A percentile compares a stretch with the other conserved stretches of the same genome.
These are phyloP conservation scores for Gisinianus flammeolus DNA, from an alignment of 2,888 invertebrate genomes.

Conservation along the genomic window DNA sequence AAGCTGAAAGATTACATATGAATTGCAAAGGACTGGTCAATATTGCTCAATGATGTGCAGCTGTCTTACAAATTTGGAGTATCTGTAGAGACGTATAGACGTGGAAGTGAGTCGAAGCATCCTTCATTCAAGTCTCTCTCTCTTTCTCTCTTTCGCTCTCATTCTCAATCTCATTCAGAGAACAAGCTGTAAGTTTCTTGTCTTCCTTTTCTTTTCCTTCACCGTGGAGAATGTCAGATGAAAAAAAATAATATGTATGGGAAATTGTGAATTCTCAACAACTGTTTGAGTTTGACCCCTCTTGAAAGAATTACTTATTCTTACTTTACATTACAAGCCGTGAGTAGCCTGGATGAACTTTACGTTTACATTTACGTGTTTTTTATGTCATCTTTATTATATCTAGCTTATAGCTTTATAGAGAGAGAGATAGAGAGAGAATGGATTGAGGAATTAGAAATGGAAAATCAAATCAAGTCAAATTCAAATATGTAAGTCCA, in stretches of 20 bases:
- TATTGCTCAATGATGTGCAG: conserved; percentile 35
- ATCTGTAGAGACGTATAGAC: background rate
- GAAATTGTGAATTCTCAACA: too few species aligned
- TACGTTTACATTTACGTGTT: background rate
- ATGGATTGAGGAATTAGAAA: conserved; percentile 18
- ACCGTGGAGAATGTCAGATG: background rate
- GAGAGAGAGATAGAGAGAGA: background rate
- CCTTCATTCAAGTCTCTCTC: conserved; percentile 11
- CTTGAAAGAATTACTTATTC: background rate
- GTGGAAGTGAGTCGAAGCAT: background rate
- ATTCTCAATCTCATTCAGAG: background rate
- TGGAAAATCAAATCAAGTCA: conserved; percentile 28
- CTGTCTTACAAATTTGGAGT: conserved; percentile 8
- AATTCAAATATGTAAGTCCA: background rate
- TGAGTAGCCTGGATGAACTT: background rate
- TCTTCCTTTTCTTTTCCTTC: background rate
- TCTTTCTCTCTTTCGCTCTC: background rate
- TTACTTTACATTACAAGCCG: background rate
- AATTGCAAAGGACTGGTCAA: conserved; percentile 32
- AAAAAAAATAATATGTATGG: background rate
- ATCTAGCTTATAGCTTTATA: too few species aligned
- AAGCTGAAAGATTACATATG: conserved; percentile 13
- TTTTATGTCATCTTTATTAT: too few species aligned
- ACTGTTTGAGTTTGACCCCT: background rate
- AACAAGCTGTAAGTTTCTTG: conserved; percentile 9